Conservation (phyloP, 2,113 vertebrate species). For the Myotis brandtii region DNA sequence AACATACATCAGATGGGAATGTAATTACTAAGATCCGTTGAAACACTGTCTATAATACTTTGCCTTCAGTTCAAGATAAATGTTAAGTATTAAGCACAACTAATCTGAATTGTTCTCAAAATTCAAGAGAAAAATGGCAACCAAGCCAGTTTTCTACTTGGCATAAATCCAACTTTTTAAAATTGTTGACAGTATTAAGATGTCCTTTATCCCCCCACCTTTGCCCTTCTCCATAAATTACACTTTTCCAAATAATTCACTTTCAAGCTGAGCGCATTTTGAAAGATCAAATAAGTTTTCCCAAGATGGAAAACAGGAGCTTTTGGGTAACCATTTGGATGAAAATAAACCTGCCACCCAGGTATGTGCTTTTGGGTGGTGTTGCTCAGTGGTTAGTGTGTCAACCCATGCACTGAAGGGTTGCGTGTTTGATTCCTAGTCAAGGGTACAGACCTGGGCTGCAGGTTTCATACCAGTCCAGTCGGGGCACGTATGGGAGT, state of each 20-base stretch:
- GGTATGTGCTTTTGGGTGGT: no score
- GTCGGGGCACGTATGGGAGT: no score
- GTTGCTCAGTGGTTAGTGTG: no score
- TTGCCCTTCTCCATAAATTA: background rate
- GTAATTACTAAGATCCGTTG: background rate
- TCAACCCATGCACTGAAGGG: no score
- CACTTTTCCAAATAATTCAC: slow-evolving; percentile 33
- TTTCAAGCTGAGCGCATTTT: slow-evolving; percentile 13
- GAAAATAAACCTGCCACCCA: background rate
- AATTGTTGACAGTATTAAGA: background rate
- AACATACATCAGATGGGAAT: background rate
- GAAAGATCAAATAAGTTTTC: slow-evolving; percentile 11
- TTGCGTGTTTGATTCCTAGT: no score
- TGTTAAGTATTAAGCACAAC: slow-evolving; percentile 24
- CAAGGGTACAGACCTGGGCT: no score
- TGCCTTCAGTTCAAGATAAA: slow-evolving; percentile 27
- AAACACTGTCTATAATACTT: background rate
- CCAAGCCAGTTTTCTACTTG: slow-evolving; percentile 50
- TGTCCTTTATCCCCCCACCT: background rate
- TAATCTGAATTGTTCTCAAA: slow-evolving; percentile 49
- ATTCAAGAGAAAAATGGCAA: background rate
- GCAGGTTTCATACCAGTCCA: no score
- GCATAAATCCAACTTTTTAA: background rate
- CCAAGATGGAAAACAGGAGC: background rate
- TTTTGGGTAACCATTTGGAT: background rate